phyloP scores from a whole-genome alignment of 2,797 vertebrate species.

The Mormyrus proboscirostris region DNA sequence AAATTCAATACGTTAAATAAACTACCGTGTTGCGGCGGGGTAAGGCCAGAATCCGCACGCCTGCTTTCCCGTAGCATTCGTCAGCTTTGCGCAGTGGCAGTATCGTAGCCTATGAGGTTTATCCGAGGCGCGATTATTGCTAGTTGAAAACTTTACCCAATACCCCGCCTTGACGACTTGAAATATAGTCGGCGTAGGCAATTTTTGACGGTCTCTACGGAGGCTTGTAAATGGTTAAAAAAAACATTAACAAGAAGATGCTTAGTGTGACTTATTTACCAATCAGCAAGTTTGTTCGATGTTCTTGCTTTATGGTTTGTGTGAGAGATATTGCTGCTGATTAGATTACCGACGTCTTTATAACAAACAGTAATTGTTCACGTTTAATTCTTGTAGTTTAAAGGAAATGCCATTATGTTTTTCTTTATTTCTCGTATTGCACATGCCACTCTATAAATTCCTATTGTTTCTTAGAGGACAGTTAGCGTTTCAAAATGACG shows the following conservation, averaged over 20 bases:
- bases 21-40: not conserved
- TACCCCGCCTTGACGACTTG: constrained; percentile 81
- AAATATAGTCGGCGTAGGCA: constrained; percentile 87
- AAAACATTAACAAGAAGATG: too few relatives aligned
- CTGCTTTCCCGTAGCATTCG: fast-evolving
- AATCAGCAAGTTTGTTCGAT: too few relatives aligned
- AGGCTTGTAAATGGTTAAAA: constrained; percentile 46
- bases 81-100: constrained; percentile 82
- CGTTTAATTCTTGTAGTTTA: not conserved
- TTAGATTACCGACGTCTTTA: too few relatives aligned
- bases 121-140: constrained; percentile 90
- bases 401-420: not conserved
- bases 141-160: constrained; percentile 95
- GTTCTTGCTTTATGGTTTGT: too few relatives aligned
- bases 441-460: not conserved
- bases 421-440: not conserved
- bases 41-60: not conserved
- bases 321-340: too few relatives aligned
- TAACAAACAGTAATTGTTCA: too few relatives aligned
- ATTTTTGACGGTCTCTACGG: constrained; percentile 87
- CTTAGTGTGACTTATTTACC: too few relatives aligned
- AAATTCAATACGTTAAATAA: not conserved
- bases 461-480: not conserved
- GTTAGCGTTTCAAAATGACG: not conserved
- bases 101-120: constrained; percentile 88